Evolutionary conservation across 2,113 vertebrate species (phyloP), one percentile per base, ranked within the genome.

Genomic region (Parus major): DNA sequence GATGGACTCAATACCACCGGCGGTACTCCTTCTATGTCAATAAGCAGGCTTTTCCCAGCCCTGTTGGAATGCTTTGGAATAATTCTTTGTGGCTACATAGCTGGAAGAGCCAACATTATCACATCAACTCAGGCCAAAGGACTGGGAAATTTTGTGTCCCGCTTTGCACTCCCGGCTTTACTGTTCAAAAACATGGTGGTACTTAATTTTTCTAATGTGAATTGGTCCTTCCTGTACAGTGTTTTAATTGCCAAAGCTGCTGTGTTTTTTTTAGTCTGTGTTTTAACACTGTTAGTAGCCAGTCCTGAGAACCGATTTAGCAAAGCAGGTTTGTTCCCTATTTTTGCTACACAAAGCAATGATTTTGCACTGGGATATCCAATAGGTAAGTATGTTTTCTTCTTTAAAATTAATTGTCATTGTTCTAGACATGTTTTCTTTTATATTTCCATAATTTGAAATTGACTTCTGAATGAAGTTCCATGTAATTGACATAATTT

Each of bases 331-430:
- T 98, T 99, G n/a, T 99, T 98, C 96, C 98, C 99, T 72, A 99
- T 99, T 96, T 99, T 99, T 98, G 99, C 99, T 91, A 99, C 99
- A 80, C 99, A 99, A 89, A 99, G 99, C 97, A 99, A 99, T 97
- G 99, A 99, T 96, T 99, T 99, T 98, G 99, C 99, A 63, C 90
- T 99, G 97, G 99, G 99, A 70, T 99, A 99, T 97, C 99, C 99
- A 81, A 99, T 99, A 96, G 99, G 99, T 99, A 97, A 98, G 98
- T 94, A 65, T 33, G 11, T 72, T 79, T 86, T 92, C 28, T 94
- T 89, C 65, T 93, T 91, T 91, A 78, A 81, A 72, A 73, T 53
- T 75, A n/a, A 44, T 86, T 90, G 57, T 49, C 33, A 49, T 25
- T 80, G 24, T 76, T 76, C 22, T 87, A 33, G 27, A 56, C n/a